Evolutionary conservation across 2,888 invertebrate species (phyloP).

Genomic region (Theretra japonica): DNA sequence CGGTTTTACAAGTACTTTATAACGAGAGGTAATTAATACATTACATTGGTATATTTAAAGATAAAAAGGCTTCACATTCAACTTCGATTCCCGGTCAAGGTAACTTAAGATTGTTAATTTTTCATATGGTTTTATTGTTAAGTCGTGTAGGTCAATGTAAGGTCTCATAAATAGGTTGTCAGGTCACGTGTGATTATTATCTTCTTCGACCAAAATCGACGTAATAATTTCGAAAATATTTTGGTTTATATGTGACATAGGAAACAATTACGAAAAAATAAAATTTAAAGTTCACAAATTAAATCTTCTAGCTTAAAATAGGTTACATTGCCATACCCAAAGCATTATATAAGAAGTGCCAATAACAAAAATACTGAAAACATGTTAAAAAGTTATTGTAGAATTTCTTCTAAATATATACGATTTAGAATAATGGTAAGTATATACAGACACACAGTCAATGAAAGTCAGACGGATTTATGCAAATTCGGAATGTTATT

Average conservation of each 20-base stretch:
- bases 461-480: background rate
- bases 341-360: no score
- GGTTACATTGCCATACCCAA: no score
- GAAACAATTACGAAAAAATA: no score
- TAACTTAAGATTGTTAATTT: background rate
- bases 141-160: background rate
- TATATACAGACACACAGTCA: background rate
- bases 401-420: background rate
- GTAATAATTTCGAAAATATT: no score
- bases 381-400: no score
- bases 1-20: background rate
- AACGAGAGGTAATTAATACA: background rate
- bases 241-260: no score
- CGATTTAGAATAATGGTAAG: background rate
- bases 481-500: background rate
- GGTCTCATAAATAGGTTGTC: background rate
- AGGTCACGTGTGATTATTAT: no score
- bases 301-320: no score
- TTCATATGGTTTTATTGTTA: background rate
- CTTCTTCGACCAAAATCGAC: no score
- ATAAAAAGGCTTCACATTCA: background rate
- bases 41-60: background rate
- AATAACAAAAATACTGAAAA: no score
- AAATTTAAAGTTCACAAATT: no score
- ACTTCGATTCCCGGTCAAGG: background rate